Evolutionary conservation across 2,888 invertebrate species (phyloP).

Genomic region (Lymantria dispar): DNA sequence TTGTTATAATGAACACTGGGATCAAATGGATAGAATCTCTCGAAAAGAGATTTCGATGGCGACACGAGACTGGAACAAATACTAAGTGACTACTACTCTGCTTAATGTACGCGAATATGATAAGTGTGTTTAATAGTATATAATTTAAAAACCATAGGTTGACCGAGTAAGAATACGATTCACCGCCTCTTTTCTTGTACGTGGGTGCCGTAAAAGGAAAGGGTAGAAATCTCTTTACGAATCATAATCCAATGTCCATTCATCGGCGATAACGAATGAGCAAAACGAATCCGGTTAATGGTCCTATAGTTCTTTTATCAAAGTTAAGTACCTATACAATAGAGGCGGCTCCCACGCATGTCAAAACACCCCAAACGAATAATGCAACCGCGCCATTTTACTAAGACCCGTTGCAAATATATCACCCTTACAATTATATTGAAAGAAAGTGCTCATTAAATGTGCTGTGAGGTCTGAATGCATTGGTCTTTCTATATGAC

Average conservation of each 20-base stretch:
- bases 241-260: slow-evolving; percentile 78
- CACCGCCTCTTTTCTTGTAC: no score
- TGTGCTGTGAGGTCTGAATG: slow-evolving; percentile 37
- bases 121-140: no score
- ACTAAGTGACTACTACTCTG: slow-evolving; percentile 8
- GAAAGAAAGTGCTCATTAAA: slow-evolving; percentile 3
- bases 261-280: slow-evolving; percentile 74
- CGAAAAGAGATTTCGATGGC: slow-evolving; percentile 57
- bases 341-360: slow-evolving; percentile 76
- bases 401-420: slow-evolving; percentile 32
- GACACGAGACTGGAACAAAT: slow-evolving; percentile 46
- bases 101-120: no score
- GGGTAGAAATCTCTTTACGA: slow-evolving; percentile 55
- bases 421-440: slow-evolving; percentile 5
- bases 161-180: no score
- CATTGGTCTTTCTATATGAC: slow-evolving; percentile 51
- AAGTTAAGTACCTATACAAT: slow-evolving; percentile 79
- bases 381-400: slow-evolving; percentile 36
- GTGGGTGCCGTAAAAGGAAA: no score
- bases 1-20: slow-evolving; percentile 61
- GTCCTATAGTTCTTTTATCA: slow-evolving; percentile 77
- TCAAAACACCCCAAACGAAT: slow-evolving; percentile 73
- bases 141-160: no score
- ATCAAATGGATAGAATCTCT: slow-evolving; percentile 69
- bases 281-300: slow-evolving; percentile 79